phyloP scores from a whole-genome alignment of 2,797 vertebrate genomes.

The Muraenolepis orangiensis region DNA sequence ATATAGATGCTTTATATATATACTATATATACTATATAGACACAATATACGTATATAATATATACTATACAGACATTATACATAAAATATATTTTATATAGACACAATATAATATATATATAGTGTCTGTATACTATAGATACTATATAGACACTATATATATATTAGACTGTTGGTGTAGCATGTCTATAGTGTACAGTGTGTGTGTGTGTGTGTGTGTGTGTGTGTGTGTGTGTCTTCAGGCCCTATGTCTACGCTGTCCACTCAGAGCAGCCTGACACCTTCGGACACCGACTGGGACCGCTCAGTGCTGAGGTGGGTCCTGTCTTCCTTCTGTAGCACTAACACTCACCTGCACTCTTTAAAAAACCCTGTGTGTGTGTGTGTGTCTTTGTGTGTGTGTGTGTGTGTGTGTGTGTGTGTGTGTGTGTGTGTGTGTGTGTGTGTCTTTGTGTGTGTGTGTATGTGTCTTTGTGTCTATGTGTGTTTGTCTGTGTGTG shows the following conservation, averaged over 20 bases:
- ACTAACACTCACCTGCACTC: not conserved
- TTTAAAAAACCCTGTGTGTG: not conserved
- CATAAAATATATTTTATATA: too few species aligned
- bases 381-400: slow-evolving; percentile 6
- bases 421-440: slow-evolving; percentile 7
- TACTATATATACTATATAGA: too few species aligned
- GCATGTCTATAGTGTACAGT: too few species aligned
- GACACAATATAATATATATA: too few species aligned
- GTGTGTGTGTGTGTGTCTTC: slow-evolving; percentile 12
- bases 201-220: too few species aligned
- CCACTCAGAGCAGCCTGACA: slow-evolving; percentile 95
- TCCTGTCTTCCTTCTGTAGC: not conserved
- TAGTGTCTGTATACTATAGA: too few species aligned
- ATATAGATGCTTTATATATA: too few species aligned
- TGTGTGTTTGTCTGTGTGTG: not conserved
- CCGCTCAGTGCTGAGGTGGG: slow-evolving; percentile 92
- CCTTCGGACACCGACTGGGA: slow-evolving; percentile 89
- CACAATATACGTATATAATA: too few species aligned
- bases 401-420: not conserved
- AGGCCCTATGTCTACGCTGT: slow-evolving; percentile 95
- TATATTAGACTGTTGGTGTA: too few species aligned
- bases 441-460: not conserved
- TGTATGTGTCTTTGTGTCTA: not conserved
- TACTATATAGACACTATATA: too few species aligned
- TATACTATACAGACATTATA: too few species aligned